Percentiles rank a stretch among this genome's conserved stretches.
phyloP scores from a whole-genome alignment of 2,113 vertebrate species.

The Vulpes vulpes region DNA sequence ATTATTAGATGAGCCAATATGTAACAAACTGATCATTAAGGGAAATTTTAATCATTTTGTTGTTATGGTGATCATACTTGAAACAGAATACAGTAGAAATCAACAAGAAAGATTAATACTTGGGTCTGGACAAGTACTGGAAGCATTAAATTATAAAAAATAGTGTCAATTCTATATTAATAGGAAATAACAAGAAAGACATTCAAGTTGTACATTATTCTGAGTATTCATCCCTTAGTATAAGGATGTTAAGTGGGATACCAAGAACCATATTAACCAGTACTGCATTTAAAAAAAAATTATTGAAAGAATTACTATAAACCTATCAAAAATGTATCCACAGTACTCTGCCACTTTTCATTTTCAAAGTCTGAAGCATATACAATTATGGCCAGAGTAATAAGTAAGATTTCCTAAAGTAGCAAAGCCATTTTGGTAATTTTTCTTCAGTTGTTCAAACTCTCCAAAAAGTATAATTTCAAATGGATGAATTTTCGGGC shows the following conservation, averaged over 20 bases:
- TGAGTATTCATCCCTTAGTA: background rate
- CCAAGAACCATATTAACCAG: slow-evolving; percentile 29
- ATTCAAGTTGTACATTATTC: slow-evolving; percentile 17
- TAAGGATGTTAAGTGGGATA: background rate
- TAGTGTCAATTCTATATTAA: background rate
- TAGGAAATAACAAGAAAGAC: slow-evolving; percentile 6
- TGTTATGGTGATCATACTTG: background rate
- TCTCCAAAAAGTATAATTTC: slow-evolving; percentile 26
- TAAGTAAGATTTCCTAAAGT: slow-evolving; percentile 24
- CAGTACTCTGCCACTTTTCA: background rate
- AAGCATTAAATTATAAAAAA: slow-evolving; percentile 12
- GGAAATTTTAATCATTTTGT: background rate
- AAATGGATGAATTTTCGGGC: slow-evolving; percentile 23
- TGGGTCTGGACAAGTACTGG: background rate
- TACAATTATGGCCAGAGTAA: background rate
- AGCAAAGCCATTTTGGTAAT: slow-evolving; percentile 24
- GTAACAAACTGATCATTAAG: background rate
- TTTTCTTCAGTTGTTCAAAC: slow-evolving; percentile 39
- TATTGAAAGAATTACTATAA: background rate
- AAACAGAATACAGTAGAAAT: slow-evolving; percentile 11
- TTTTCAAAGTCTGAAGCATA: background rate
- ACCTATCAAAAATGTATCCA: background rate
- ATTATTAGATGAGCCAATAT: slow-evolving; percentile 7
- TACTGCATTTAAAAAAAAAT: slow-evolving; percentile 13
- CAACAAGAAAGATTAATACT: background rate